Base-by-base conservation (phyloP, 1,140 invertebrate species). In the Drosophila sturtevanti region DNA sequence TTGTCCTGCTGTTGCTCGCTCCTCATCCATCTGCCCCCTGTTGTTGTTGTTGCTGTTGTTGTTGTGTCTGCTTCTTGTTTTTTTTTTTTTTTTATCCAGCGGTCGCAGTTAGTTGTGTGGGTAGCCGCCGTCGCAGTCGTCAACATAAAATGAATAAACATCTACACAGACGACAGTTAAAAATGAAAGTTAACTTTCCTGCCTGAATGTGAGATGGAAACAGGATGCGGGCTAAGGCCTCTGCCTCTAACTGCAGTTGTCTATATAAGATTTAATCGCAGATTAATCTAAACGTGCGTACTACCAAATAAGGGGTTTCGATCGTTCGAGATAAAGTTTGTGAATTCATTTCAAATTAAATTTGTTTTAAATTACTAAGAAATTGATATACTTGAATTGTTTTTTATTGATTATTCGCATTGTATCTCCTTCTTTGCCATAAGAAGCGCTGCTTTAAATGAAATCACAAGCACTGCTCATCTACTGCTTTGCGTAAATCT, bases 91-190 rank as follows among this genome's bases (percentile, higher is more conserved):
- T 31, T 31, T 6, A 6, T 48, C 5, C 14, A 86, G 82, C 66
- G 66, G 73, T 69, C 54, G 63, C 69, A 78, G 68, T 80, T 80
- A 85, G 81, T 85, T 73, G 77, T 52, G 61, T 68, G 63, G 37
- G 59, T 59, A n/a, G 58, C 31, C 52, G 37, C 27, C 18, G 58
- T 31, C 52, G 37, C 27, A 38, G 22, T 16, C 22, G 44, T 61
- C 78, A 77, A 52, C 77, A 34, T 48, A 63, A 82, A 79, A 75
- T 44, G 41, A 65, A 87, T 67, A 81, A 75, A 70, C 71, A 72
- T 65, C 37, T 70, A 37, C 44, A 59, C 71, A 82, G 73, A 65
- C 74, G 62, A 55, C 11, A n/a, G 18, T 11, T 41, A 60, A 56
- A 35, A 51, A 48, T 6, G 6, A 55, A 9, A 48, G 37, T 56